Base-by-base conservation (phyloP, 2,113 vertebrate genomes). In the Atlantisia rogersi region DNA sequence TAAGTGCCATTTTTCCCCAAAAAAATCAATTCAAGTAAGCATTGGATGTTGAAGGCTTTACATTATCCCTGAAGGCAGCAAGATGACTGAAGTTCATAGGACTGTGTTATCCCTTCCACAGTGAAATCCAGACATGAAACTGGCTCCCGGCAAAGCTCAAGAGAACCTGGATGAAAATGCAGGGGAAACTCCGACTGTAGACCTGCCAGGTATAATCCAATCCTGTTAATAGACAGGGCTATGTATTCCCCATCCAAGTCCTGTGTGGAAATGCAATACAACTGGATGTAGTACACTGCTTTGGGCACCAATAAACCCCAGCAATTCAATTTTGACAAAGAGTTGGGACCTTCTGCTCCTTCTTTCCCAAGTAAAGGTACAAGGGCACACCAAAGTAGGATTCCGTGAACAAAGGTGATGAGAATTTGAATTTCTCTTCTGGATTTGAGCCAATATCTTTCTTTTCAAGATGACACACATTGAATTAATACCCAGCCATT, bases 261-360 rank as follows among this genome's bases (percentile, higher is more conserved):
- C 4, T 0, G 14, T 1, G 4, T n/a, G 40, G 32, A 64, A 86
- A 82, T 28, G 6, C 12, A 28, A 3, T 3, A 8, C 14, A 2
- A 16, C 20, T 70, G 26, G 37, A 50, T 0, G 3, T 2, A 17
- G 9, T 7, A 48, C 16, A 29, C 6, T 32, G 10, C 19, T 83
- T 40, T 62, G 56, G 14, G 37, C 37, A 9, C 15, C 4, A 0
- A 18, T 5, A 42, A 37, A 19, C 0, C 1, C 10, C 35, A 80
- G 14, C 12, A 86, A 42, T 12, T 62, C 44, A 13, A 1, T 52
- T 62, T 39, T 52, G 37, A 78, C 4, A 1, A 64, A 39, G 8
- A 11, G 3, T 20, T 69, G 22, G 7, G 20, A 59, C 20, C 20
- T n/a, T 25, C 20, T 19, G 7, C 29, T 75, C 12, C 31, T 70